Conservation (phyloP, 2,797 vertebrate genomes). For the Orientallactaga sibirica region DNA sequence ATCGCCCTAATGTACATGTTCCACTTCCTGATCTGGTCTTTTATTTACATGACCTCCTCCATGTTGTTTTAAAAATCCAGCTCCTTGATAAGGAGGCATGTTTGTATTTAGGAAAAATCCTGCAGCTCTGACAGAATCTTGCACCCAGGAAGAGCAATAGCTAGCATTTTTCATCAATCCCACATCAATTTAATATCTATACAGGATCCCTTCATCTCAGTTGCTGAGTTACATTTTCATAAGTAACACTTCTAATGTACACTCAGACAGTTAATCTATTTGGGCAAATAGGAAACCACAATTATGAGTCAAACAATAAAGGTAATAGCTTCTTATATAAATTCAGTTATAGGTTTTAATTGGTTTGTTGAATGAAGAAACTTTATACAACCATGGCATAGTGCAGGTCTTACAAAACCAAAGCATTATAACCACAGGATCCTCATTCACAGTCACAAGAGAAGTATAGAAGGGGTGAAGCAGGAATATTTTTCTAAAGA, state of each 20-base stretch:
- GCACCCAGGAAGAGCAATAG: background rate
- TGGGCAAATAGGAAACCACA: background rate
- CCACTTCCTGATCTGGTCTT: background rate
- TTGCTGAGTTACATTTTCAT: background rate
- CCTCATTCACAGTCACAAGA: background rate
- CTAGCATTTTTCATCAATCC: background rate
- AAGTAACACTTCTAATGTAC: background rate
- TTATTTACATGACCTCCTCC: conserved; percentile 26
- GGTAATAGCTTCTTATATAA: background rate
- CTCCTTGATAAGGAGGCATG: conserved; percentile 42
- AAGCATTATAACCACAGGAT: background rate
- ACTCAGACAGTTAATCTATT: background rate
- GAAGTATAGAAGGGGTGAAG: background rate
- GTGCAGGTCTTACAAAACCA: too few species aligned
- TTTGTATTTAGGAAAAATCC: background rate
- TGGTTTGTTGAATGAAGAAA: background rate
- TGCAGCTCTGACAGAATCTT: background rate
- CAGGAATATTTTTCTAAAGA: background rate
- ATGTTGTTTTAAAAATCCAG: conserved; percentile 49
- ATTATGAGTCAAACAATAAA: background rate
- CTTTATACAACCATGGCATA: background rate
- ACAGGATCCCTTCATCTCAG: background rate
- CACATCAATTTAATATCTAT: conserved; percentile 29
- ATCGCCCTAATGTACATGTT: background rate
- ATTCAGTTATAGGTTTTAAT: background rate